These are phyloP conservation scores for Lytechinus variegatus DNA, from an alignment of 35 echinoderm and acorn worm genomes.

Conservation along the genomic window DNA sequence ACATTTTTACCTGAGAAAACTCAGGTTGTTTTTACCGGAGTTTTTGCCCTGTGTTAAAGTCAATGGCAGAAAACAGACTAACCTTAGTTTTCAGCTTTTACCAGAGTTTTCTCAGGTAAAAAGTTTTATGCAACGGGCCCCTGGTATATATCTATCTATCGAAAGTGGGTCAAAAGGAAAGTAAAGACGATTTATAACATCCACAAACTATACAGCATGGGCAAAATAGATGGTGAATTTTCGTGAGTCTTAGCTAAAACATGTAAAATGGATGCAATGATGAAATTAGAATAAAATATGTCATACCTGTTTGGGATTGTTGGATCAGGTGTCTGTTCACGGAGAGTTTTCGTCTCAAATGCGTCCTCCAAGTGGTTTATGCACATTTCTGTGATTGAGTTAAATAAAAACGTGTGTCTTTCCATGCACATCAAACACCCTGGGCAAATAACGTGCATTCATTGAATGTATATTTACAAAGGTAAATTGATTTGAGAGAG, in stretches of 20 bases:
- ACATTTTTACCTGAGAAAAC: too few species aligned
- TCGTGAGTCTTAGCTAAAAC: neutral
- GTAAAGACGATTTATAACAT: too few species aligned
- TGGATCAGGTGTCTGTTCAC: neutral
- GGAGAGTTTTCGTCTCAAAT: neutral
- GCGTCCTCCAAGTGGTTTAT: neutral
- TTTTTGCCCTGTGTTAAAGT: too few species aligned
- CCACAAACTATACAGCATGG: neutral
- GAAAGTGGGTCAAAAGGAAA: too few species aligned
- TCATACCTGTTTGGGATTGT: neutral
- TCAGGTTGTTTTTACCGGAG: too few species aligned
- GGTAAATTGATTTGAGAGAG: neutral
- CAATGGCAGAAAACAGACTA: too few species aligned
- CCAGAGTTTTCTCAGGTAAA: too few species aligned
- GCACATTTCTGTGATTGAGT: neutral
- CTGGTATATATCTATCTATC: too few species aligned
- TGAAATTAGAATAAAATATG: neutral
- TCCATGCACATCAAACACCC: neutral
- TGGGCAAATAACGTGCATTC: neutral
- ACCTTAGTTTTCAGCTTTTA: too few species aligned
- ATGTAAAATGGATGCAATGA: neutral
- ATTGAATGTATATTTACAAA: neutral
- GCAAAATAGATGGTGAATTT: neutral
- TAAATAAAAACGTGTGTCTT: neutral
- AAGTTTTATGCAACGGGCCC: too few species aligned